These are phyloP conservation scores for Camponotus floridanus DNA, from an alignment of 1,140 invertebrate genomes.

Conservation along the genomic window DNA sequence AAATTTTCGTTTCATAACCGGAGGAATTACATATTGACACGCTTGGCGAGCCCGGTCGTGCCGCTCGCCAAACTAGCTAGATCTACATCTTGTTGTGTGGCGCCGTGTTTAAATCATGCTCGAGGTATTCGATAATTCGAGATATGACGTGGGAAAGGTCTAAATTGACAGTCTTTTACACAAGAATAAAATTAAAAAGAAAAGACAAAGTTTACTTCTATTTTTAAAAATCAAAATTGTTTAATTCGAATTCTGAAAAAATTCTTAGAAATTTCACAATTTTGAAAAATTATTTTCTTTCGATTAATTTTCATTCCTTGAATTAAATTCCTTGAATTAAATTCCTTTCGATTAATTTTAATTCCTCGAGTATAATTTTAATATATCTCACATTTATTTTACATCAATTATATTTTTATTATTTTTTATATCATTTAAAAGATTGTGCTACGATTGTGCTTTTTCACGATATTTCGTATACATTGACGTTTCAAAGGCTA, in stretches of 20 bases:
- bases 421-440: background rate
- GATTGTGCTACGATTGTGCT: background rate
- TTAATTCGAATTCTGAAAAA: no score
- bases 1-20: slow-evolving; percentile 64
- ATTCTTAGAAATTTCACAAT: background rate
- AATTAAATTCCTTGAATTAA: no score
- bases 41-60: slow-evolving; percentile 22
- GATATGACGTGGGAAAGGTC: background rate
- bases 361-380: background rate
- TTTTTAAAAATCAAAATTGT: background rate
- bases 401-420: no score
- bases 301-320: background rate
- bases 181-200: no score
- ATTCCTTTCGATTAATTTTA: background rate
- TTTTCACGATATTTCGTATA: background rate
- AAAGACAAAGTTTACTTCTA: background rate
- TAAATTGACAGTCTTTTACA: background rate
- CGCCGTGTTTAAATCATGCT: background rate
- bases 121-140: slow-evolving; percentile 6
- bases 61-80: slow-evolving; percentile 13
- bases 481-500: background rate
- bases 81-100: slow-evolving; percentile 24
- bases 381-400: no score
- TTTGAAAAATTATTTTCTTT: background rate
- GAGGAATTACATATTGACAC: slow-evolving; percentile 57